A percentile compares a stretch with the other conserved stretches of the same genome.
Evolutionary conservation across 1,140 invertebrate genomes (phyloP).

Genomic region (Helicoverpa armigera): DNA sequence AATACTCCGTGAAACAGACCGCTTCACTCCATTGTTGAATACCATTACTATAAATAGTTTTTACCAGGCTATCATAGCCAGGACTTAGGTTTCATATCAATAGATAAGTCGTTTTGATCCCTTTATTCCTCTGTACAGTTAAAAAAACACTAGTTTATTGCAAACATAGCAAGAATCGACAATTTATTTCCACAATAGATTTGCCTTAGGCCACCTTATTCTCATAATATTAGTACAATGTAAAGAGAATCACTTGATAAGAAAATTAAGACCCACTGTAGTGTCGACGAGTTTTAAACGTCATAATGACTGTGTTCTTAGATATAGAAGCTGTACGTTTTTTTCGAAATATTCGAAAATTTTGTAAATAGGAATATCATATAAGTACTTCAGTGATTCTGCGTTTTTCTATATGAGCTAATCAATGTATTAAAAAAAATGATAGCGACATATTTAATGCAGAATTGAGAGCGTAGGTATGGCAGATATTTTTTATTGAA

Average conservation of each 20-base stretch:
- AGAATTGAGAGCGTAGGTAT: slow-evolving; percentile 3
- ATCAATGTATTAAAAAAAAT: background rate
- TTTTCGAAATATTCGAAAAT: background rate
- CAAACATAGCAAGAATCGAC: background rate
- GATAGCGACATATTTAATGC: background rate
- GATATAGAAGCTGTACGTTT: background rate
- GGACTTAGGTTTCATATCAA: slow-evolving; percentile 21
- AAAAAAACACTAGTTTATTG: background rate
- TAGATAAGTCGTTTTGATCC: slow-evolving; percentile 27
- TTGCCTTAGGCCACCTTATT: background rate
- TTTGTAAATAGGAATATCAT: slow-evolving; percentile 9
- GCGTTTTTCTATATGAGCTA: slow-evolving; percentile 34
- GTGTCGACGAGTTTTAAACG: background rate
- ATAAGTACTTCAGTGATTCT: slow-evolving; percentile 4
- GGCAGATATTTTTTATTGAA: background rate
- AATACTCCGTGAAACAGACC: background rate
- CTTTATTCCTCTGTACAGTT: slow-evolving; percentile 1
- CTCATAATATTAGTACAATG: slow-evolving; percentile 16
- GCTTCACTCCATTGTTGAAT: background rate
- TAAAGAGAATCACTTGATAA: slow-evolving; percentile 12
- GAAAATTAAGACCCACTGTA: slow-evolving; percentile 1
- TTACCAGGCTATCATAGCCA: background rate
- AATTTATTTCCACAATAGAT: background rate
- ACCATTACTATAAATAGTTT: background rate
- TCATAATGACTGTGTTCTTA: slow-evolving; percentile 19